Evolutionary conservation across 2,888 invertebrate species (phyloP), one percentile per base, ranked within the genome.

Genomic region (Andrena praecox): DNA sequence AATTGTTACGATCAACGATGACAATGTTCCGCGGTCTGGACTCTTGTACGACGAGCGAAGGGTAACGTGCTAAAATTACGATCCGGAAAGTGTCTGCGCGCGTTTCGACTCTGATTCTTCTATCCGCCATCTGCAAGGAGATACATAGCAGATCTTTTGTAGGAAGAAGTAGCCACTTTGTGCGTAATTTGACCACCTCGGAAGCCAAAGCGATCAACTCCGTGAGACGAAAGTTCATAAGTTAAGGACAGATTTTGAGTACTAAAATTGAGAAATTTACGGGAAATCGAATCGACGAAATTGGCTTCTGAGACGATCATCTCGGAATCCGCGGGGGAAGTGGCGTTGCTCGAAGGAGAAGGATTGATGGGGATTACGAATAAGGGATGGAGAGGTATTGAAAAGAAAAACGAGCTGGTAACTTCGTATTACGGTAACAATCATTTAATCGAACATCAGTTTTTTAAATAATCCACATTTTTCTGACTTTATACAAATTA

Each of bases 371-470:
- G 16, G 42, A 42, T 42, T 42, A 42, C 1, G 42, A 16, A 5
- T 10, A 6, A 24, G 8, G 52, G 27, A 52, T 52, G 7, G 29
- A 52, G 20, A 52, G 20, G 42, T 33, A 27, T 42, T n/a, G 7
- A 31, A 24, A 62, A n/a, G 59, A 62, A 48, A 63, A 52, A 60
- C 31, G 54, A 56, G 64, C 27, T 27, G 35, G 50, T 52, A 76
- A 62, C 54, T 48, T 81, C 56, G 16, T 77, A 52, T 85, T 92
- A 91, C 90, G 92, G 91, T 92, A 93, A 93, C 92, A 93, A 93
- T 93, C 90, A 90, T 93, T 93, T 92, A 93, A 93, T 93, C 89
- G 89, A 93, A 93, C 91, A 92, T 92, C 89, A 92, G 90, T 89
- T 87, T 91, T 42, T 92, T 93, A 93, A 93, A 93, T 93, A 93